Percentiles rank a stretch among this genome's conserved stretches.
Evolutionary conservation across 2,888 invertebrate species (phyloP).

Genomic region (Linnaemya tessellans): DNA sequence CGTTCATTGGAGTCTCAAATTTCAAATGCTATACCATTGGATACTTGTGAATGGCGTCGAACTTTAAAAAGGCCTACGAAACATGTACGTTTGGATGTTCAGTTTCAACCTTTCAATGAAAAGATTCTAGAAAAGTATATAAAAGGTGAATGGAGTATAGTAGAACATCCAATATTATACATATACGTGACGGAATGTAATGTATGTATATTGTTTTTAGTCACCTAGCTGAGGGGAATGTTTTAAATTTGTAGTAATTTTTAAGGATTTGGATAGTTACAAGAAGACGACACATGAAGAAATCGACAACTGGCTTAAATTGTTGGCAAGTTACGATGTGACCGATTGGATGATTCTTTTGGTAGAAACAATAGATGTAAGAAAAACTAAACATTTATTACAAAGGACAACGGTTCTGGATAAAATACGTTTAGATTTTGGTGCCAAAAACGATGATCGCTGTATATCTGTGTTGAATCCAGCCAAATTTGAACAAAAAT

Average conservation of each 20-base stretch:
- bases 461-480: conserved; percentile 96
- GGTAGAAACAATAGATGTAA: conserved; percentile 95
- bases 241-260: conserved; percentile 8
- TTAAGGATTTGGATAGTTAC: conserved; percentile 95
- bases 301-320: conserved; percentile 93
- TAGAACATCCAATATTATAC: conserved; percentile 95
- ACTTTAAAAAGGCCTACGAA: conserved; percentile 94
- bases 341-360: conserved; percentile 97
- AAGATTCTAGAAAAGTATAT: conserved; percentile 87
- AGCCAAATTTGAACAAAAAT: conserved; percentile 93
- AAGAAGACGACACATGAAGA: conserved; percentile 94
- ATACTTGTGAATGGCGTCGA: conserved; percentile 95
- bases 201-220: conserved; percentile 86
- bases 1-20: conserved; percentile 91
- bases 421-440: conserved; percentile 97
- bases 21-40: conserved; percentile 91
- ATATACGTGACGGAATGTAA: conserved; percentile 97
- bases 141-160: conserved; percentile 89
- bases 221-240: background rate
- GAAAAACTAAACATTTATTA: conserved; percentile 94
- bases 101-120: conserved; percentile 91
- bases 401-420: conserved; percentile 96
- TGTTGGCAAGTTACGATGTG: conserved; percentile 89
- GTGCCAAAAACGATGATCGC: conserved; percentile 92
- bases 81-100: conserved; percentile 92